A percentile compares a stretch with the other conserved stretches of the same genome.
Conservation (phyloP, 2,797 vertebrate genomes). For the Sebastes hopkinsi region DNA sequence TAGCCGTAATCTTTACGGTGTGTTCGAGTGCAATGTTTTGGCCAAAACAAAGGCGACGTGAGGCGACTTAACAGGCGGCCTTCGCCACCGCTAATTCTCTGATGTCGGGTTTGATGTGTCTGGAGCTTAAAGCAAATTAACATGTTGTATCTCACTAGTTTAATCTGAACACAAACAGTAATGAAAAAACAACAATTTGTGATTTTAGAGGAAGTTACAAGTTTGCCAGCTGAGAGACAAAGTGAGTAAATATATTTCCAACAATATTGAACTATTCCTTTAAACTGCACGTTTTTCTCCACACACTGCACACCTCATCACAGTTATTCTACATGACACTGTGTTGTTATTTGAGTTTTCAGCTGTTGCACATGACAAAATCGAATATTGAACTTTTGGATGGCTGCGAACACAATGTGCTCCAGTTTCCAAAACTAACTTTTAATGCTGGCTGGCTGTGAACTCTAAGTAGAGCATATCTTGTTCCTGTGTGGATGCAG, state of each 20-base stretch:
- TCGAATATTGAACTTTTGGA: background rate
- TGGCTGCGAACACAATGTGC: background rate
- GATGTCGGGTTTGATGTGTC: too few species aligned
- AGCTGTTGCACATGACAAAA: background rate
- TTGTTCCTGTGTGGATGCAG: background rate
- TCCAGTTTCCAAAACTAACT: background rate
- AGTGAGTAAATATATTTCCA: background rate
- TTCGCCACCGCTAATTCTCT: fast-evolving
- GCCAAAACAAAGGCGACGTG: too few species aligned
- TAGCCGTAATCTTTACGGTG: too few species aligned
- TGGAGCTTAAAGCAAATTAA: too few species aligned
- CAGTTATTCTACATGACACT: background rate
- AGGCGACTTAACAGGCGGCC: too few species aligned
- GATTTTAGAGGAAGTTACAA: background rate
- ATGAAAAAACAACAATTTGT: background rate
- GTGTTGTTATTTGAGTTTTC: background rate
- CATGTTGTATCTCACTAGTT: background rate
- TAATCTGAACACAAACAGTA: background rate
- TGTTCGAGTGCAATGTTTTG: too few species aligned
- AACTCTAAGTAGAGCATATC: background rate
- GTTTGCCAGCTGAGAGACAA: background rate
- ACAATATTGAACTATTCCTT: background rate
- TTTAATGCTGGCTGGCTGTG: background rate
- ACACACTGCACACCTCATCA: background rate
- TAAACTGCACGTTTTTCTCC: background rate